Evolutionary conservation across 1,140 invertebrate species (phyloP).

Genomic region (Sitophilus oryzae): DNA sequence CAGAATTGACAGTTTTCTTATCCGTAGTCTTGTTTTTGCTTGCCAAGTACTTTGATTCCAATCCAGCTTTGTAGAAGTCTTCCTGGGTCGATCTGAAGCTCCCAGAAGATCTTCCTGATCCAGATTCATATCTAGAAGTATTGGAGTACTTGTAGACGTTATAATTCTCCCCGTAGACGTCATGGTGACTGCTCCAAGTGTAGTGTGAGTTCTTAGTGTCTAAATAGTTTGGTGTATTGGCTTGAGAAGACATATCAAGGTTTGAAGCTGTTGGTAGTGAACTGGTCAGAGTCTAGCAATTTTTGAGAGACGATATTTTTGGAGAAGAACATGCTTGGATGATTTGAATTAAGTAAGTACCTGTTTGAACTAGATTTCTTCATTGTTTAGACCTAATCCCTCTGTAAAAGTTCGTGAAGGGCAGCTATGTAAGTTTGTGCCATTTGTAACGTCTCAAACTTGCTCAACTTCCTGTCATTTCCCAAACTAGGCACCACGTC

Average conservation of each 20-base stretch:
- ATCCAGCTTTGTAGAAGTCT: constrained; percentile 33
- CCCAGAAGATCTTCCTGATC: constrained; percentile 1
- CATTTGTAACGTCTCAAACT: constrained; percentile 79
- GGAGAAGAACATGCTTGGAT: constrained; percentile 39
- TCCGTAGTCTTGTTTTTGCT: constrained; percentile 24
- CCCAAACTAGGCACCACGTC: constrained; percentile 69
- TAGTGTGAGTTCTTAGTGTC: constrained; percentile 16
- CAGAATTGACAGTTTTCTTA: constrained; percentile 25
- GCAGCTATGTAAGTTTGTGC: constrained; percentile 74
- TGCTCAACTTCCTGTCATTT: constrained; percentile 69
- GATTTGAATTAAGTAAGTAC: too few relatives aligned
- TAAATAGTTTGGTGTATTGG: constrained; percentile 38
- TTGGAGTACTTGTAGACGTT: constrained; percentile 39
- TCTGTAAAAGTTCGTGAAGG: constrained; percentile 53
- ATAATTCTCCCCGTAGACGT: constrained; percentile 41
- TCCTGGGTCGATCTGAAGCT: constrained; percentile 19
- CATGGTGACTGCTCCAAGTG: constrained; percentile 26
- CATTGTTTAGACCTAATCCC: constrained; percentile 25
- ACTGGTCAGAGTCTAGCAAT: constrained; percentile 34
- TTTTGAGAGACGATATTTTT: constrained; percentile 37
- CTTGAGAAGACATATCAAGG: constrained; percentile 40
- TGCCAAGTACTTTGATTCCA: constrained; percentile 25
- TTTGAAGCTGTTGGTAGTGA: constrained; percentile 34
- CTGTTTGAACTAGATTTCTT: too few relatives aligned
- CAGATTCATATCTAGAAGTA: constrained; percentile 11